Conservation (phyloP, 2,113 vertebrate genomes). For the Cettia cetti region DNA sequence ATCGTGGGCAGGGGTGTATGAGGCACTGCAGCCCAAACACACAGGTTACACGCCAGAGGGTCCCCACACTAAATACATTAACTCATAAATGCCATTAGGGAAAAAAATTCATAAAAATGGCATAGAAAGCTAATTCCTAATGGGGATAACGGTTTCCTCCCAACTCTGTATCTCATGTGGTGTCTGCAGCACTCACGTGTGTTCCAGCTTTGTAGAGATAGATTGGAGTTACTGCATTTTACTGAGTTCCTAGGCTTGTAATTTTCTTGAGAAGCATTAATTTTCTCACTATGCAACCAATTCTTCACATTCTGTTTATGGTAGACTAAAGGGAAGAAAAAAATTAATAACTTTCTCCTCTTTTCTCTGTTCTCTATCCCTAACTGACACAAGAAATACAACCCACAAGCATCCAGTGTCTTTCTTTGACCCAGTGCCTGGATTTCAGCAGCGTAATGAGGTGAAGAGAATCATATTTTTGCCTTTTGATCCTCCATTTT, state of each 20-base stretch:
- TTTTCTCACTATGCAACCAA: background rate
- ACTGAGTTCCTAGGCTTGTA: background rate
- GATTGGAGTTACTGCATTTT: background rate
- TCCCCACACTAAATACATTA: background rate
- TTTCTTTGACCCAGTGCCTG: background rate
- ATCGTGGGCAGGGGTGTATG: fast-evolving
- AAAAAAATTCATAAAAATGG: background rate
- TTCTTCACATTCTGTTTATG: background rate
- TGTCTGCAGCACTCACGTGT: background rate
- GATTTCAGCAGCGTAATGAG: background rate
- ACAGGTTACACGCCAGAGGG: background rate
- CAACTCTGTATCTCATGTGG: background rate
- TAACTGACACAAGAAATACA: background rate
- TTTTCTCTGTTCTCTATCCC: background rate
- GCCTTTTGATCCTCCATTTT: background rate
- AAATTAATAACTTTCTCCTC: background rate
- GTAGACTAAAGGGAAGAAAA: background rate
- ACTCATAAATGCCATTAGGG: background rate
- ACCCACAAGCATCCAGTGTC: background rate
- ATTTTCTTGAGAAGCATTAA: background rate
- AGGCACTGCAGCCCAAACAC: background rate
- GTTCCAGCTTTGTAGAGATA: background rate
- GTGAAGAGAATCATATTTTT: background rate
- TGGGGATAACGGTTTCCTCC: background rate
- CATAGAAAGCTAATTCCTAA: background rate